Base-by-base conservation (phyloP, 1,140 invertebrate species). In the Araneus ventricosus region DNA sequence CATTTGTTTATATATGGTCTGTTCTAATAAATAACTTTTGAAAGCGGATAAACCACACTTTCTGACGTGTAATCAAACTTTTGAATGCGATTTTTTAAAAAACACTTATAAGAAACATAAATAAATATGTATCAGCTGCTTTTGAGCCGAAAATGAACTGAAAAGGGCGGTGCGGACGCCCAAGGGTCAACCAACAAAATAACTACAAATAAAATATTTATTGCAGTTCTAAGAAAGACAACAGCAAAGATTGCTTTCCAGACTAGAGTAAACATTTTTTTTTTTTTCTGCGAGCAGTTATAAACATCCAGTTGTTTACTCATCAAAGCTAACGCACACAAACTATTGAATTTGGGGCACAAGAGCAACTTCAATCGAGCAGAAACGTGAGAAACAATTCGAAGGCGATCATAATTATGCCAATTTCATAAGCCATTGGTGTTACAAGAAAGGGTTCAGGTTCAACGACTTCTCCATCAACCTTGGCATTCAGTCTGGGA, bases 401-500 rank as follows among this genome's bases (percentile, higher is more conserved):
- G 10, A 4, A 37, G 17, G 2, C 27, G 1, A 34, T 6, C 7
- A 37, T 10, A 75, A 37, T 37, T 75, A 75, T 17, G 14, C 27
- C 30, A 20, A 34, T 75, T 75, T 34, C 30, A 24, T 63, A 63
- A 63, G 24, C 59, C 59, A n/a, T 24, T 63, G 17, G 59, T 63
- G 59, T 80, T 34, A 22, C 41, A 14, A 39, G 79, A 57, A 27
- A 84, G 45, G 17, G 7, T 17, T 61, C 17, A 61, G 39, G 88
- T 90, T 90, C 88, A 80, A 79, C 45, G 88, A 39, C 88, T 27
- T 57, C 24, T 30, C n/a, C 70, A 75, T 75, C 87, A 57, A 59
- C 67, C 45, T 90, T 90, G 88, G 88, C 88, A 80, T 89, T 89
- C 63, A 80, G 39, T 17, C 41, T 10, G 7, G 24, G 70, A 41